Percentiles rank a stretch among this genome's conserved stretches.
These are phyloP conservation scores for Condylostylus longicornis DNA, from an alignment of 1,140 invertebrate genomes.

Conservation along the genomic window DNA sequence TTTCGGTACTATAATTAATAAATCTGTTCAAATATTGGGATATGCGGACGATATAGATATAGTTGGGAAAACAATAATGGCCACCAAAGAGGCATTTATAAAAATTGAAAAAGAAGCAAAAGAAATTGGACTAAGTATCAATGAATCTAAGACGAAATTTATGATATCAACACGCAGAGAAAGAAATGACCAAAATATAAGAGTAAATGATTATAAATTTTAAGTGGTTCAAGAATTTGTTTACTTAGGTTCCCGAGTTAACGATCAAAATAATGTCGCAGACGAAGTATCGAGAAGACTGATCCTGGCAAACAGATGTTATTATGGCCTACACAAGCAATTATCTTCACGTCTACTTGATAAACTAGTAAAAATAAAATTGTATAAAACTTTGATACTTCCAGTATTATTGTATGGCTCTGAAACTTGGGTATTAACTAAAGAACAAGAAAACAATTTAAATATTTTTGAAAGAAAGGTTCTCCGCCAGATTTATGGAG, in stretches of 20 bases:
- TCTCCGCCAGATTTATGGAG: not conserved
- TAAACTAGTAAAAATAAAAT: not conserved
- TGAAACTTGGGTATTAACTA: conserved; percentile 3
- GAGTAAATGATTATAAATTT: not conserved
- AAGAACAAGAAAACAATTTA: conserved; percentile 2
- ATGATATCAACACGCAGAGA: not conserved
- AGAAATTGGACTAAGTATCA: conserved; percentile 1
- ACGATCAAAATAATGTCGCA: not conserved
- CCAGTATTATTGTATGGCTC: conserved; percentile 5
- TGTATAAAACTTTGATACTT: conserved; percentile 5
- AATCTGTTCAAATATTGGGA: conserved; percentile 1
- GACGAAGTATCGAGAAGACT: conserved; percentile 1
- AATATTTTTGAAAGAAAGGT: conserved; percentile 3
- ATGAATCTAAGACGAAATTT: not conserved
- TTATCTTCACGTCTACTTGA: not conserved
- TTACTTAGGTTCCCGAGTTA: conserved; percentile 4
- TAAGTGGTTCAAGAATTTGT: conserved; percentile 2
- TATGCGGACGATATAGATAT: conserved; percentile 8
- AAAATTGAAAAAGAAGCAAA: not conserved
- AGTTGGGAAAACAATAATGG: conserved; percentile 1
- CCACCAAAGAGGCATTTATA: not conserved
- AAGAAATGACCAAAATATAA: not conserved
- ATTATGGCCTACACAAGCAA: not conserved
- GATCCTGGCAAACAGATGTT: conserved; percentile 1
- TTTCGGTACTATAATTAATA: not conserved